Base-by-base conservation (phyloP, 1,140 invertebrate genomes). In the Rhopalosiphum maidis region DNA sequence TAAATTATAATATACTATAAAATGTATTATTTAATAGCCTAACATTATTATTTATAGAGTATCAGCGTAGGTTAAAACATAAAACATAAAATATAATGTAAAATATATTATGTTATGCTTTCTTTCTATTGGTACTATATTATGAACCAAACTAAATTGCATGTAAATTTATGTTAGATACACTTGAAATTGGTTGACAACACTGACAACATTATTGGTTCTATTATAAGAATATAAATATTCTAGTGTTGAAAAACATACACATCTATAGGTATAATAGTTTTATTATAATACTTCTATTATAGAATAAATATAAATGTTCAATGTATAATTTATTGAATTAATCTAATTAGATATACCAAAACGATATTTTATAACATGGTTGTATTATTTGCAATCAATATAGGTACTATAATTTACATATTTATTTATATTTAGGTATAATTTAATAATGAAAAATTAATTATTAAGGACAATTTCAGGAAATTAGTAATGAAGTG, bases 401-500 rank as follows among this genome's bases (percentile, higher is more conserved):
- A 77, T 5, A 77, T 77, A 51, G 15, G 41, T 46, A 11, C 9
- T 51, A 51, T 51, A 77, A 77, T 6, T 18, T 77, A 77, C 15
- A n/a, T 18, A 77, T 77, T 77, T 77, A 4, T 15, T n/a, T n/a
- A 35, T 21, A 77, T 35, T 68, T 77, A n/a, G 1, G 11, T 68
- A 18, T n/a, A 68, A n/a, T 15, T 7, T 30, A 11, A 25, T 25
- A 60, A 30, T 4, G 30, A 15, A 68, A 11, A 51, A 51, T 51
- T 21, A 68, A 18, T n/a, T 15, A 77, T 9, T 48, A 54, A 92
- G 0, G n/a, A 41, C 1, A 8, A 21, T 37, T 86, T 86, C 9
- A 94, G 94, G 54, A 93, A 68, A 46, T 94, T 18, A 87, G 94
- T 60, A 93, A 94, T 35, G 94, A 91, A 88, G 93, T 94, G 54